phyloP scores from a whole-genome alignment of 2,888 invertebrate species.

The Myopa testacea region DNA sequence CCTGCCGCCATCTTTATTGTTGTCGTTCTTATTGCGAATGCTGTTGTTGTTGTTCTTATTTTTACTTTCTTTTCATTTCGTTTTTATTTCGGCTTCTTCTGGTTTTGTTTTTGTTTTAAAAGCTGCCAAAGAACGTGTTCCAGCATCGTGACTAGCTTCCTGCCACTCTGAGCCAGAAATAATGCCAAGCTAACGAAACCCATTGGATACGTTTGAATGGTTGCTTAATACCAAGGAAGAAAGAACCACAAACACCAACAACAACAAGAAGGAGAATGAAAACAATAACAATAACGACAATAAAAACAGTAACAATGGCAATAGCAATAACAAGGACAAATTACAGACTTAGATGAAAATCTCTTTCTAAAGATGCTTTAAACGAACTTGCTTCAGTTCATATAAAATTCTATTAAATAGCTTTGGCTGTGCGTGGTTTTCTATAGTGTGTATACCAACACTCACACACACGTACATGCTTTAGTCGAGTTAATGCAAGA shows the following conservation, averaged over 20 bases:
- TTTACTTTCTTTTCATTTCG: no score
- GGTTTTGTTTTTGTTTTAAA: no score
- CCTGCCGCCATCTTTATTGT: no score
- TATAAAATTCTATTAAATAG: constrained; percentile 12
- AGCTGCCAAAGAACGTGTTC: no score
- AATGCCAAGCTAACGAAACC: neutral
- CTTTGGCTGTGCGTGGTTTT: neutral
- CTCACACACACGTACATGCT: neutral
- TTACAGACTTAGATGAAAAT: neutral
- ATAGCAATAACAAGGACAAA: neutral
- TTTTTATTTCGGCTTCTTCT: no score
- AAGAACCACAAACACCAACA: neutral
- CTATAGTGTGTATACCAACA: neutral
- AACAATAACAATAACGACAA: neutral
- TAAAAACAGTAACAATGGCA: neutral
- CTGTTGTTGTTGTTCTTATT: no score
- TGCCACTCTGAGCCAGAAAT: no score
- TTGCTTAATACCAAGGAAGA: neutral
- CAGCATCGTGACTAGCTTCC: no score
- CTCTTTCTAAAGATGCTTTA: neutral
- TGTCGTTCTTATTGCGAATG: no score
- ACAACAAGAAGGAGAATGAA: neutral
- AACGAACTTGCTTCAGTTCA: neutral
- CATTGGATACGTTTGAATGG: neutral
- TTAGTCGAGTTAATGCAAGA: constrained; percentile 27